Base-by-base conservation (phyloP, 2,113 vertebrate genomes). In the Sinocyclocheilus maitianheensis region DNA sequence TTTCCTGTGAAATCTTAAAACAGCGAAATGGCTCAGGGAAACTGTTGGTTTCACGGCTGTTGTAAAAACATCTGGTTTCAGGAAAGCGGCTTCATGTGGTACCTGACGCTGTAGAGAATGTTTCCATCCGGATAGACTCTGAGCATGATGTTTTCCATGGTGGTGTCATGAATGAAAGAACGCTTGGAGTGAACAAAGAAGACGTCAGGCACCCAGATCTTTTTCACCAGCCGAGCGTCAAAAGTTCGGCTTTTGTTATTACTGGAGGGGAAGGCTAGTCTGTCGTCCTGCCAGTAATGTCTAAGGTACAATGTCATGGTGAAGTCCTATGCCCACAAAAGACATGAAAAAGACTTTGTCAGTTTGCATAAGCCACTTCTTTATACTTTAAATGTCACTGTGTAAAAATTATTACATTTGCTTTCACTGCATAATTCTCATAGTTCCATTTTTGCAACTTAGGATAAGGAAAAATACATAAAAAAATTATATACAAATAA, bases 231-330 rank as follows among this genome's bases (percentile, higher is more conserved):
- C 84, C 97, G 95, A 0, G 96, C 94, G 78, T 98, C 97, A 0
- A 98, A 98, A 14, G 97, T 98, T 88, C 97, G 95, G 20, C 97
- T 99, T 93, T 94, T 97, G 91, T 98, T 98, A 92, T 88, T 97
- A 91, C 94, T 96, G 90, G 97, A 97, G 20, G 88, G 95, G 90
- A 98, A 99, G 14, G 96, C 96, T 72, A 98, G 95, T 0, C 97
- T 96, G 84, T 97, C 96, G 34, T 99, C 97, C 93, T 98, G 97
- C 97, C 97, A 99, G 92, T 97, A 98, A 91, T 99, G 97, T 87
- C 96, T 95, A 91, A 99, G 94, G 88, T 98, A 97, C 53, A 98
- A 94, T 84, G 97, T 98, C 96, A 97, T 97, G 40, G 97, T 97
- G 90, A 99, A 98, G 91, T 97, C 97, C 97, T 98, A 89, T 24